phyloP scores from a whole-genome alignment of 2,797 vertebrate species.

The Chromis chromis region DNA sequence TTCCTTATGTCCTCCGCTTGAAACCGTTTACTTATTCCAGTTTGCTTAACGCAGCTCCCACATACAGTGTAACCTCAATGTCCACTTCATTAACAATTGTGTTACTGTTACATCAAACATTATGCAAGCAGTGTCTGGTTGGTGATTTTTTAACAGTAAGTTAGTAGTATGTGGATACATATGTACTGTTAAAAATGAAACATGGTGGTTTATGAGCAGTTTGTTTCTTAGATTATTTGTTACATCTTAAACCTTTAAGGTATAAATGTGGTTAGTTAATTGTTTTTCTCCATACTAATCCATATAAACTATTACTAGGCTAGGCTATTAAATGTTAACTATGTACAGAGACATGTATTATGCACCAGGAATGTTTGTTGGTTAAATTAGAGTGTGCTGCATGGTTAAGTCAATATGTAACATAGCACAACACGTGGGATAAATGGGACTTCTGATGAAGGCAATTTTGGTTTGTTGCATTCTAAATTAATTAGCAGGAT shows the following conservation, averaged over 20 bases:
- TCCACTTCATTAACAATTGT: constrained; percentile 15
- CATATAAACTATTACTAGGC: constrained; percentile 23
- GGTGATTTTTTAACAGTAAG: constrained; percentile 87
- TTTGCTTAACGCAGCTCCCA: constrained; percentile 39
- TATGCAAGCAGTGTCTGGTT: constrained; percentile 84
- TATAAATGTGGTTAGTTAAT: constrained; percentile 83
- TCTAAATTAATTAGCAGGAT: neutral
- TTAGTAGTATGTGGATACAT: constrained; percentile 85
- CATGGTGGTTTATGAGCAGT: constrained; percentile 91
- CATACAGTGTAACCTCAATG: constrained; percentile 20
- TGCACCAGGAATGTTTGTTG: neutral
- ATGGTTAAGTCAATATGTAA: neutral
- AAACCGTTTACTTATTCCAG: constrained; percentile 39
- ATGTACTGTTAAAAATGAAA: constrained; percentile 92
- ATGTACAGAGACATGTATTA: neutral
- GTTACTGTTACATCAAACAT: neutral
- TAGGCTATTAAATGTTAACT: neutral
- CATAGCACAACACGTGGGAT: neutral
- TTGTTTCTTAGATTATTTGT: constrained; percentile 89
- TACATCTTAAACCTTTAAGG: constrained; percentile 90
- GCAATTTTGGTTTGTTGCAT: neutral
- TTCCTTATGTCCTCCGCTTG: constrained; percentile 53
- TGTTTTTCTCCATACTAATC: constrained; percentile 6
- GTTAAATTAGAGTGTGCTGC: no score
- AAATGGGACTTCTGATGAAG: no score